phyloP scores from a whole-genome alignment of 2,888 invertebrate species.

The Agonopterix alstromeriana region DNA sequence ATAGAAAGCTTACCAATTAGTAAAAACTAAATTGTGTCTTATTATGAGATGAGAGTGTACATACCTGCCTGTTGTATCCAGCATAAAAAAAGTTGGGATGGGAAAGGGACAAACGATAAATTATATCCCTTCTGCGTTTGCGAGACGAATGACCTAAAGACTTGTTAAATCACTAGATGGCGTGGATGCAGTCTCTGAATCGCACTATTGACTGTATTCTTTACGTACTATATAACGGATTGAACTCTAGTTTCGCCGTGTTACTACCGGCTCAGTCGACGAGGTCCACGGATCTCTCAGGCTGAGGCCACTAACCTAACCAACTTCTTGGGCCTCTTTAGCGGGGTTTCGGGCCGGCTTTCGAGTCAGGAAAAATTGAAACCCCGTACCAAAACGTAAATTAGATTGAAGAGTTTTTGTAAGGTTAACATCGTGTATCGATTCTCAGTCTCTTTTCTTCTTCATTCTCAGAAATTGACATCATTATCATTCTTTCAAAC shows the following conservation, averaged over 20 bases:
- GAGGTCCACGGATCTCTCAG: conserved; percentile 82
- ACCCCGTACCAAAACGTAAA: conserved; percentile 31
- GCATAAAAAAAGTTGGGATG: too few relatives aligned
- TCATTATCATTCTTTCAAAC: too few relatives aligned
- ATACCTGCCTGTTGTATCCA: too few relatives aligned
- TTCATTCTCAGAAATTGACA: too few relatives aligned
- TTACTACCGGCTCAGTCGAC: conserved; percentile 86
- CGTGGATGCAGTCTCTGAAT: conserved; percentile 23
- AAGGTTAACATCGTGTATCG: neutral
- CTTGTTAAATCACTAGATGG: conserved; percentile 27
- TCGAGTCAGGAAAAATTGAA: conserved; percentile 70
- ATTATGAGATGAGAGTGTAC: too few relatives aligned
- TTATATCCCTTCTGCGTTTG: too few relatives aligned
- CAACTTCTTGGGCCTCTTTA: conserved; percentile 70
- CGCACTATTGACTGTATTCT: conserved; percentile 28
- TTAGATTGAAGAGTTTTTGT: neutral
- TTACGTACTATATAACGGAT: conserved; percentile 16
- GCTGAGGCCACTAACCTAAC: conserved; percentile 73
- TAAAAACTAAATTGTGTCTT: too few relatives aligned
- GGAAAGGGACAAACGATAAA: too few relatives aligned
- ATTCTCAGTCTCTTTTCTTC: too few relatives aligned
- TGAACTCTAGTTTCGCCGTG: conserved; percentile 41
- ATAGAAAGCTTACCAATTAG: too few relatives aligned
- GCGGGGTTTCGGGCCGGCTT: conserved; percentile 66
- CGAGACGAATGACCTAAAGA: conserved; percentile 1